phyloP scores from a whole-genome alignment of 2,888 invertebrate species.

The Oligia latruncula region DNA sequence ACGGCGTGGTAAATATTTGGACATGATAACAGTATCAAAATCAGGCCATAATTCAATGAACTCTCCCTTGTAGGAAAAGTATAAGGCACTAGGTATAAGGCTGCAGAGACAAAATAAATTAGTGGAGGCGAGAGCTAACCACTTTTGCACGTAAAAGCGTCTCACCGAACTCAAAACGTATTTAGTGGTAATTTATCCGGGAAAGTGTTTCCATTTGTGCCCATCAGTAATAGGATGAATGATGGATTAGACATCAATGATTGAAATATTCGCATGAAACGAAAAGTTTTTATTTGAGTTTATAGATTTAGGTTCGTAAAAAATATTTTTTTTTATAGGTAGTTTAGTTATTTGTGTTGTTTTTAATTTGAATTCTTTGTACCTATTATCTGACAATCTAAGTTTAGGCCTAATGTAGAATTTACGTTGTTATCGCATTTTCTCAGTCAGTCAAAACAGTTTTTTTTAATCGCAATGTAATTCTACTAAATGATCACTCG shows the following conservation, averaged over 20 bases:
- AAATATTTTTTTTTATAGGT: not conserved
- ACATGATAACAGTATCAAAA: conserved; percentile 7
- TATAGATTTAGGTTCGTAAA: not conserved
- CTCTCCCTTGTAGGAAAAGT: not conserved
- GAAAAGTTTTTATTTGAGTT: not conserved
- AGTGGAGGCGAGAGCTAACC: conserved; percentile 17
- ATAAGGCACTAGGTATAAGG: not conserved
- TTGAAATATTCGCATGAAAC: not conserved
- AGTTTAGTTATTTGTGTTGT: not conserved
- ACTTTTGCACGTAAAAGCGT: conserved; percentile 29
- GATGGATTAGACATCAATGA: too few species aligned
- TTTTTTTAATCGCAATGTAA: not conserved
- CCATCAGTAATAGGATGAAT: conserved; percentile 11
- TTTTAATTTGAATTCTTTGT: not conserved
- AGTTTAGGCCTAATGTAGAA: not conserved
- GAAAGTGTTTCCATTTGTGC: conserved; percentile 43
- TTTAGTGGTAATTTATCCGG: conserved; percentile 49
- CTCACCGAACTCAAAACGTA: conserved; percentile 35
- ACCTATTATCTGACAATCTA: not conserved
- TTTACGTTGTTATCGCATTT: not conserved
- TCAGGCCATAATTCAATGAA: conserved; percentile 29
- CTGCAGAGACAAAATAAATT: conserved; percentile 10
- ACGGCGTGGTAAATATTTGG: conserved; percentile 30
- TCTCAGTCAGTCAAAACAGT: not conserved
- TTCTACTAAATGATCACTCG: too few species aligned